phyloP scores from a whole-genome alignment of 2,797 vertebrate species.

The Hippocampus kuda region DNA sequence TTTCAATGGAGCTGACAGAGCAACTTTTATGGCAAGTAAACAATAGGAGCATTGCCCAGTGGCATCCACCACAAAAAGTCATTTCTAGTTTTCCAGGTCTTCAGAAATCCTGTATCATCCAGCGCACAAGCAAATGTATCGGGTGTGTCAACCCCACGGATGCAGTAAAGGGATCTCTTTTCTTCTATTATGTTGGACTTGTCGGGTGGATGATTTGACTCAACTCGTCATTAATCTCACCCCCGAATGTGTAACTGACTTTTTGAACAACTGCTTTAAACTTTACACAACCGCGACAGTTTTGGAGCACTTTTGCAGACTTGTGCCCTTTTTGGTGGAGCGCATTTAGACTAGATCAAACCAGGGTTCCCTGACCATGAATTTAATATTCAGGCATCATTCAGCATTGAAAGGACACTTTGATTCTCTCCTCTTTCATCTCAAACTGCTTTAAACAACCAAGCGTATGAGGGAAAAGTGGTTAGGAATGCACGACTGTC shows the following conservation, averaged over 20 bases:
- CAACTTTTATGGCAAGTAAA: background rate
- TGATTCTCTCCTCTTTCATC: too few relatives aligned
- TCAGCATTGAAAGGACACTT: too few relatives aligned
- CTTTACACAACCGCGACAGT: background rate
- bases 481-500: too few relatives aligned
- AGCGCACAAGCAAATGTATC: background rate
- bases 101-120: background rate
- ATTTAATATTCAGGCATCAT: background rate
- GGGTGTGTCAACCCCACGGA: constrained; percentile 21
- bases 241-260: constrained; percentile 4
- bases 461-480: too few relatives aligned
- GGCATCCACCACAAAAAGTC: background rate
- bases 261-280: background rate
- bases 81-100: background rate
- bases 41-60: background rate
- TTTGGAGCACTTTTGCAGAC: background rate
- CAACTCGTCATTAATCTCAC: constrained; percentile 22
- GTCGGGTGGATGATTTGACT: constrained; percentile 14
- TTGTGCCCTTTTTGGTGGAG: background rate
- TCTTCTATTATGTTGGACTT: constrained; percentile 13
- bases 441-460: too few relatives aligned
- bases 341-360: background rate
- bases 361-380: background rate
- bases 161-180: constrained; percentile 4
- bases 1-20: background rate